Evolutionary conservation across 2,888 invertebrate species (phyloP).

Genomic region (Parascotia fuliginaria): DNA sequence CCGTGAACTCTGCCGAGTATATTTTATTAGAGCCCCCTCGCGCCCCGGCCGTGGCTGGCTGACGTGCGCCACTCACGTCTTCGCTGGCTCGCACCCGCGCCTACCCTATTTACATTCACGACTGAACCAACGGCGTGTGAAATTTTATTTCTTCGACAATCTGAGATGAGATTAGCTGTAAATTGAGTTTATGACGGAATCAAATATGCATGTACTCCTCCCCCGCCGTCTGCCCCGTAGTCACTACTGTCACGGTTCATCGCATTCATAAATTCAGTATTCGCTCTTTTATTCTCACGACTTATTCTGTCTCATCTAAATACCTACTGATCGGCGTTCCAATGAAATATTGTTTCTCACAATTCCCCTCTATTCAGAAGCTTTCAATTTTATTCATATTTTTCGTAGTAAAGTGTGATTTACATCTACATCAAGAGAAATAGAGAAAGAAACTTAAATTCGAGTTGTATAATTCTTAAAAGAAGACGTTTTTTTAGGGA

Average conservation of each 20-base stretch:
- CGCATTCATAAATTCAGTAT: slow-evolving; percentile 68
- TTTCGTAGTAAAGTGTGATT: slow-evolving; percentile 45
- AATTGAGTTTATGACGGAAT: slow-evolving; percentile 83
- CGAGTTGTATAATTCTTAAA: slow-evolving; percentile 15
- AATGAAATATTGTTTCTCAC: slow-evolving; percentile 59
- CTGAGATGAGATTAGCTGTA: slow-evolving; percentile 84
- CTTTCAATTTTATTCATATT: slow-evolving; percentile 48
- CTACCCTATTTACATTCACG: slow-evolving; percentile 76
- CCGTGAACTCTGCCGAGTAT: slow-evolving; percentile 68
- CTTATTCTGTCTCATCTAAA: slow-evolving; percentile 61
- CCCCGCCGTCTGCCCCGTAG: slow-evolving; percentile 36
- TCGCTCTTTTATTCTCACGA: slow-evolving; percentile 65
- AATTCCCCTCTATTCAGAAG: slow-evolving; percentile 42
- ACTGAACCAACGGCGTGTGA: slow-evolving; percentile 76
- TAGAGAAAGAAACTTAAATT: slow-evolving; percentile 17
- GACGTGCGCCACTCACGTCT: slow-evolving; percentile 37
- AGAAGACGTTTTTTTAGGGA: slow-evolving; percentile 2
- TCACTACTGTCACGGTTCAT: slow-evolving; percentile 67
- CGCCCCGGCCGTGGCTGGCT: slow-evolving; percentile 23
- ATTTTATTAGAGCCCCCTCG: slow-evolving; percentile 64
- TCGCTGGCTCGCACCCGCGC: slow-evolving; percentile 34
- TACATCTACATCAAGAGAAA: slow-evolving; percentile 37
- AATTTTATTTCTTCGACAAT: slow-evolving; percentile 85
- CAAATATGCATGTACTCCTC: slow-evolving; percentile 76
- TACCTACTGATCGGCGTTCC: slow-evolving; percentile 59